A percentile compares a stretch with the other conserved stretches of the same genome.
These are phyloP conservation scores for Neoitamus cyanurus DNA, from an alignment of 2,888 invertebrate genomes.

Conservation along the genomic window DNA sequence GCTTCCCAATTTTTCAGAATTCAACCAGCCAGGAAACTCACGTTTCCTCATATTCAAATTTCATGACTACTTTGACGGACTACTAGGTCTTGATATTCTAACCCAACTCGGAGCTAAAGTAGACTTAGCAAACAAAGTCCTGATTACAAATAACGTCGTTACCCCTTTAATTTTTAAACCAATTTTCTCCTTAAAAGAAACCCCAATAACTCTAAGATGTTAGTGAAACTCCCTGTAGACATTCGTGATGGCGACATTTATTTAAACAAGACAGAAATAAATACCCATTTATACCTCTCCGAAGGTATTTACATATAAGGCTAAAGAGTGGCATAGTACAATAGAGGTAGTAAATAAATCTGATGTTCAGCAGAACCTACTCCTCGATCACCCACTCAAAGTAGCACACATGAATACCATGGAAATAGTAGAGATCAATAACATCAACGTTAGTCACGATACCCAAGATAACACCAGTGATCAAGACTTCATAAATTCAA, in stretches of 20 bases:
- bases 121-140: neutral
- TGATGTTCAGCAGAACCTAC: neutral
- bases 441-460: neutral
- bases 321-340: neutral
- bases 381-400: constrained; percentile 39
- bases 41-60: constrained; percentile 34
- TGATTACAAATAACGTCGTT: neutral
- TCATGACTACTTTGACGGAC: constrained; percentile 44
- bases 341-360: neutral
- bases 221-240: constrained; percentile 45
- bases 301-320: constrained; percentile 40
- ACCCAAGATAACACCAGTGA: neutral
- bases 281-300: neutral
- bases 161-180: constrained; percentile 39
- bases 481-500: neutral
- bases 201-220: constrained; percentile 41
- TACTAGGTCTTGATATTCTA: constrained; percentile 29
- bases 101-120: constrained; percentile 38
- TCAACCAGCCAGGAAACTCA: constrained; percentile 33
- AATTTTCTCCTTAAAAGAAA: constrained; percentile 37
- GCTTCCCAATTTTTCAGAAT: constrained; percentile 35
- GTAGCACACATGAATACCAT: neutral
- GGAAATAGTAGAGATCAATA: constrained; percentile 32
- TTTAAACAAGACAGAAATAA: neutral
- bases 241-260: neutral